These are phyloP conservation scores for Latheticus oryzae DNA, from an alignment of 2,888 invertebrate species.

Conservation along the genomic window DNA sequence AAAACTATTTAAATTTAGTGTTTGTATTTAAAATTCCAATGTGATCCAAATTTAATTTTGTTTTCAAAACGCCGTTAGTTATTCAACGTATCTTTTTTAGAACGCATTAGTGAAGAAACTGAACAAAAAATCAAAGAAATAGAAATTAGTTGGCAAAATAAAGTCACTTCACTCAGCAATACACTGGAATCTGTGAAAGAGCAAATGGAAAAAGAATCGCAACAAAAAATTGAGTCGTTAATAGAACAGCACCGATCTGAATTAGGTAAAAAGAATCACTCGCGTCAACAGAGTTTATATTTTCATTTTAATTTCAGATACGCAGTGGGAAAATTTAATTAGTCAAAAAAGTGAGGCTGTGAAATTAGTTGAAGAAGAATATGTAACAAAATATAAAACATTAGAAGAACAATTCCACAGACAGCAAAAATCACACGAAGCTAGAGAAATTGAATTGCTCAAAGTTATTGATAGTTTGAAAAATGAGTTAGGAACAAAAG, in stretches of 20 bases:
- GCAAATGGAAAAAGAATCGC: conserved; percentile 66
- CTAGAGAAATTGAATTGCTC: conserved; percentile 63
- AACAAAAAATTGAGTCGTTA: conserved; percentile 63
- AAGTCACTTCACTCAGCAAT: conserved; percentile 63
- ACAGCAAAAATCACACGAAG: conserved; percentile 63
- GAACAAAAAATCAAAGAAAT: conserved; percentile 62
- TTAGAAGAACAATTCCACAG: conserved; percentile 65
- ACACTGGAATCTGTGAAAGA: conserved; percentile 66
- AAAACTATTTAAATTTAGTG: no score
- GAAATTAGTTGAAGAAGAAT: conserved; percentile 72
- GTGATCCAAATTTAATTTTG: no score
- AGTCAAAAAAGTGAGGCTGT: conserved; percentile 73
- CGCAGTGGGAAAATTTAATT: conserved; percentile 75
- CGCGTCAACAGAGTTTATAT: conserved; percentile 3
- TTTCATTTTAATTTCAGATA: conserved; percentile 64
- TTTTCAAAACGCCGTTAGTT: conserved; percentile 4
- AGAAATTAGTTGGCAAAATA: conserved; percentile 64
- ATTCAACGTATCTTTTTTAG: conserved; percentile 53
- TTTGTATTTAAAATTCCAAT: no score
- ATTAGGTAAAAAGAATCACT: conserved; percentile 67
- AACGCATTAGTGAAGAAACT: conserved; percentile 62
- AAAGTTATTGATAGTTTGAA: conserved; percentile 64
- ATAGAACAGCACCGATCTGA: conserved; percentile 72
- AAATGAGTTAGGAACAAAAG: conserved; percentile 61
- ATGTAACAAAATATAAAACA: conserved; percentile 67